Conservation (phyloP, 2,888 invertebrate genomes). For the Synergus laeviventris region DNA sequence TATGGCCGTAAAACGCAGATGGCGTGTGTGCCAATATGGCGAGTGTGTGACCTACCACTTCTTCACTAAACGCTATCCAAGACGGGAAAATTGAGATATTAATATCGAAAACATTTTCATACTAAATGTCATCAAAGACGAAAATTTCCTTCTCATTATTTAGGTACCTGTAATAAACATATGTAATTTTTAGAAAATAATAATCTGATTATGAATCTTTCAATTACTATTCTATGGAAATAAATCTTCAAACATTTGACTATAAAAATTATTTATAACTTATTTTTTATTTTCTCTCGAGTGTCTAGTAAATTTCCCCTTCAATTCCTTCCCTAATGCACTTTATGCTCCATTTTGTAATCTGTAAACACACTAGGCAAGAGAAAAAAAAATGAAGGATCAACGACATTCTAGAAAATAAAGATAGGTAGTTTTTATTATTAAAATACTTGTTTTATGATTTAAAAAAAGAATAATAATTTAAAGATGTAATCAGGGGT, state of each 20-base stretch:
- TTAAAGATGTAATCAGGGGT: not conserved
- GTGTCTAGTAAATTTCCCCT: constrained; percentile 24
- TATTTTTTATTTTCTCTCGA: constrained; percentile 5
- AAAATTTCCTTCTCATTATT: not conserved
- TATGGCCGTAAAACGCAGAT: constrained; percentile 73
- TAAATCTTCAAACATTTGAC: not conserved
- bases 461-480: not conserved
- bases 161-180: not conserved
- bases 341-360: constrained; percentile 22
- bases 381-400: not conserved
- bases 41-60: constrained; percentile 59
- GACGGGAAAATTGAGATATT: constrained; percentile 65
- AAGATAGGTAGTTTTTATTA: not conserved
- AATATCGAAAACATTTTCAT: constrained; percentile 53
- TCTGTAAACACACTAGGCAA: constrained; percentile 4
- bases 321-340: constrained; percentile 11
- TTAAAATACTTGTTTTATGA: not conserved
- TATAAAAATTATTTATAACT: constrained; percentile 2
- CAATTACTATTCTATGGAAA: not conserved
- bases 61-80: constrained; percentile 55
- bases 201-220: not conserved
- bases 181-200: not conserved
- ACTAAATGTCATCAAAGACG: not conserved
- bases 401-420: constrained; percentile 4
- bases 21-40: constrained; percentile 72